These are phyloP conservation scores for Linurgus olivaceus DNA, from an alignment of 2,797 vertebrate species.

Conservation along the genomic window DNA sequence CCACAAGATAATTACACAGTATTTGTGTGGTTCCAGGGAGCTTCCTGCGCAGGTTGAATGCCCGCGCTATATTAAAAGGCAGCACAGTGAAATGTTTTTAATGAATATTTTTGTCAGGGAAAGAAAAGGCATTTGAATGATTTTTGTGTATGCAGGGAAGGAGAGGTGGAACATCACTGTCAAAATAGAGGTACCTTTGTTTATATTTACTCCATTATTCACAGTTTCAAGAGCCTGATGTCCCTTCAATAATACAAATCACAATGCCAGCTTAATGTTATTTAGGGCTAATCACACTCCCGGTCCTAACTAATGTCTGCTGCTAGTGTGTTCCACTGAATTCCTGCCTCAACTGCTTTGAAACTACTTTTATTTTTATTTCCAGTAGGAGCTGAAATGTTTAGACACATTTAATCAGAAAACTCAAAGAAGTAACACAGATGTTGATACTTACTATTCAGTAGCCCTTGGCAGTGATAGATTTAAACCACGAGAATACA, in stretches of 20 bases:
- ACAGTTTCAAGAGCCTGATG: constrained; percentile 67
- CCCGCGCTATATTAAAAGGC: constrained; percentile 84
- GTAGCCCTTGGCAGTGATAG: constrained; percentile 81
- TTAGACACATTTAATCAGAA: constrained; percentile 78
- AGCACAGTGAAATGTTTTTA: constrained; percentile 89
- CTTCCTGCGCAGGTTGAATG: constrained; percentile 84
- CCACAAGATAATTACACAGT: constrained; percentile 94
- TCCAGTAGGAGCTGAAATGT: constrained; percentile 72
- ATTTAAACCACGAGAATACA: constrained; percentile 77
- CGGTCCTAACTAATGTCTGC: constrained; percentile 64
- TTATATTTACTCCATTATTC: constrained; percentile 80
- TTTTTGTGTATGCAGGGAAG: constrained; percentile 75
- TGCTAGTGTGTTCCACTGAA: constrained; percentile 62
- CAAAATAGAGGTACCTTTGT: constrained; percentile 83
- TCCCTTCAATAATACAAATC: constrained; percentile 73
- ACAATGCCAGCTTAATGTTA: constrained; percentile 67
- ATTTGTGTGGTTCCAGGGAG: constrained; percentile 93
- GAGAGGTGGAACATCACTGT: constrained; percentile 82
- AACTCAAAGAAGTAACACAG: constrained; percentile 77
- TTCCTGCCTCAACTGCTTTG: constrained; percentile 48
- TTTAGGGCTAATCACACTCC: constrained; percentile 74
- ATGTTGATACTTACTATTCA: constrained; percentile 80
- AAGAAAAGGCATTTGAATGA: constrained; percentile 87
- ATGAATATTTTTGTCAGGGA: constrained; percentile 89
- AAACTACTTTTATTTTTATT: constrained; percentile 69